Conservation (phyloP, 2,113 vertebrate genomes). For the Clarias batrachus region DNA sequence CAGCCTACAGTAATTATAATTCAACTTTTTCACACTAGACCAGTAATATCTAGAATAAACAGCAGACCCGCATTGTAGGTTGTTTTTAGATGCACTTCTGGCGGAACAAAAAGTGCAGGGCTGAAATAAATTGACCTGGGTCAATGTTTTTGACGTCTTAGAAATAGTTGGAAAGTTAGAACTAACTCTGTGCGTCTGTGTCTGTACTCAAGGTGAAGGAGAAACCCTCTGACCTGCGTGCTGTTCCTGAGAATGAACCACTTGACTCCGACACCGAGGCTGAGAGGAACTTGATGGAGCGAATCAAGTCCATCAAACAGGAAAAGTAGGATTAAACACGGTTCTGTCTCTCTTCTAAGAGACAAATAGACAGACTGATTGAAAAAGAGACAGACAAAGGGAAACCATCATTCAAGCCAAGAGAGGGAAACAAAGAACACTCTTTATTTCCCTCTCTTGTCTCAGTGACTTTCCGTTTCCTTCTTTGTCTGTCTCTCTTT, state of each 20-base stretch:
- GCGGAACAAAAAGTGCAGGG: not conserved
- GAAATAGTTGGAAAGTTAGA: not conserved
- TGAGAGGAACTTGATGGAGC: slow-evolving; percentile 84
- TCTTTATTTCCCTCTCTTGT: not conserved
- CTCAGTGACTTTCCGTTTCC: not conserved
- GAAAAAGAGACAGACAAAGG: no score
- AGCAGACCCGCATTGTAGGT: not conserved
- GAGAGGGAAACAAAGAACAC: no score
- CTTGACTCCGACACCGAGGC: slow-evolving; percentile 75
- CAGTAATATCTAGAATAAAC: not conserved
- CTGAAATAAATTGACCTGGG: not conserved
- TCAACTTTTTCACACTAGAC: not conserved
- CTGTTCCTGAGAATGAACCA: slow-evolving; percentile 78
- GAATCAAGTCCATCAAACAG: slow-evolving; percentile 93
- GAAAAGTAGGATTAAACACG: slow-evolving; percentile 81
- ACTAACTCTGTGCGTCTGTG: not conserved
- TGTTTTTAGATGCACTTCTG: not conserved
- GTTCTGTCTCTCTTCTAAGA: not conserved
- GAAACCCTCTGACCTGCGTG: slow-evolving; percentile 69
- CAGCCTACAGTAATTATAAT: not conserved
- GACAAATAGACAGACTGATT: no score
- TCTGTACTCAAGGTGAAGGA: slow-evolving; percentile 65
- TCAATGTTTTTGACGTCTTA: not conserved
- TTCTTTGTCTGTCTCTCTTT: not conserved
- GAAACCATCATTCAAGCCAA: no score